Percentiles rank a stretch among this genome's conserved stretches.
phyloP scores from a whole-genome alignment of 2,113 vertebrate species.

The Gymnogyps californianus region DNA sequence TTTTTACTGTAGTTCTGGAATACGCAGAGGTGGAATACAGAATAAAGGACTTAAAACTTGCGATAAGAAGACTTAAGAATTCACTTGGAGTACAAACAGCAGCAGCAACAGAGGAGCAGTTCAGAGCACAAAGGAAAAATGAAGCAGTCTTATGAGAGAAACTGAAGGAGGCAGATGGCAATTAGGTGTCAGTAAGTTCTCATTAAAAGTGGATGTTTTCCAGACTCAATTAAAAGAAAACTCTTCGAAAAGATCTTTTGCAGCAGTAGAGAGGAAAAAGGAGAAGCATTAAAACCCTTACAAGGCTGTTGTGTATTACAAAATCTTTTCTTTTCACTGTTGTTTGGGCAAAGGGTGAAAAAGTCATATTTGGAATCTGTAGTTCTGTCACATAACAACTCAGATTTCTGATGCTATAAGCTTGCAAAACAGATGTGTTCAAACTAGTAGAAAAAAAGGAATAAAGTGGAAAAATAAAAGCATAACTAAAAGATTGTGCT shows the following conservation, averaged over 20 bases:
- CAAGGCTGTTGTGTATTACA: neutral
- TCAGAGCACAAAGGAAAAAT: constrained; percentile 7
- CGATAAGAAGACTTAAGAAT: neutral
- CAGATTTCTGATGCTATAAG: neutral
- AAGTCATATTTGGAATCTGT: neutral
- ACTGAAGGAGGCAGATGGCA: constrained; percentile 22
- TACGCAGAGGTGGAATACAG: neutral
- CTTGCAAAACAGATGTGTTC: neutral
- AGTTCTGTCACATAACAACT: neutral
- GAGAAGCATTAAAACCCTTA: neutral
- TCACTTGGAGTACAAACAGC: neutral
- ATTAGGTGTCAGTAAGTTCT: constrained; percentile 18
- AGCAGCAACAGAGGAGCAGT: neutral
- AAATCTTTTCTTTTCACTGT: neutral
- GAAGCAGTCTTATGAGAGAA: neutral
- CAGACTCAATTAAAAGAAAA: neutral
- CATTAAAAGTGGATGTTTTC: constrained; percentile 9
- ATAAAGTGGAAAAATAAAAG: neutral
- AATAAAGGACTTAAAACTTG: neutral
- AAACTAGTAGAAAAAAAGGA: neutral
- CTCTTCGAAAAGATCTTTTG: neutral
- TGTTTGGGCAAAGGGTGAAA: neutral
- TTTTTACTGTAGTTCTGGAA: neutral
- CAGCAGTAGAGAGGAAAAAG: neutral
- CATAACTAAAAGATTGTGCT: neutral